Conservation (phyloP, 2,888 invertebrate genomes). For the Cremastinae sp. region DNA sequence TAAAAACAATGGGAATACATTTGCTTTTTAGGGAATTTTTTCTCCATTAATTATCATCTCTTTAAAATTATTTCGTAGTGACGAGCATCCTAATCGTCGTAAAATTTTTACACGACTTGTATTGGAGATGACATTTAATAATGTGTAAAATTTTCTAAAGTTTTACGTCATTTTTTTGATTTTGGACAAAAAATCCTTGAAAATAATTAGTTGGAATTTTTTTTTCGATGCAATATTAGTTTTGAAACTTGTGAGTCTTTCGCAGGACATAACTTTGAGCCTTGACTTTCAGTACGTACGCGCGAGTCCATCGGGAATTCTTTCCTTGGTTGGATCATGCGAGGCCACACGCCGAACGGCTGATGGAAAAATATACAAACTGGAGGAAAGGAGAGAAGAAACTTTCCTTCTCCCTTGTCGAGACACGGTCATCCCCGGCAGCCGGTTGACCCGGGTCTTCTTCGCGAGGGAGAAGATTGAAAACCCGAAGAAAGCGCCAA, state of each 20-base stretch:
- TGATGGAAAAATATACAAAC: conserved; percentile 49
- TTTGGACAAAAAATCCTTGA: too few species aligned
- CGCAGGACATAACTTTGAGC: too few species aligned
- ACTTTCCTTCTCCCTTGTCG: conserved; percentile 27
- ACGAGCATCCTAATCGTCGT: not conserved
- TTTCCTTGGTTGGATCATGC: not conserved
- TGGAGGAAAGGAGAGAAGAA: conserved; percentile 10
- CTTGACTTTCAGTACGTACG: not conserved
- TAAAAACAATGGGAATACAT: too few species aligned
- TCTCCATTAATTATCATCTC: not conserved
- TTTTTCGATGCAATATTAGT: too few species aligned
- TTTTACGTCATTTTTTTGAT: too few species aligned
- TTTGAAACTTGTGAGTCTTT: too few species aligned
- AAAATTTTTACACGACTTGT: not conserved
- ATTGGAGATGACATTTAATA: not conserved
- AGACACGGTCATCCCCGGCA: conserved; percentile 19
- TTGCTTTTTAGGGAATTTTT: not conserved
- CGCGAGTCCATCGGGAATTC: conserved; percentile 7
- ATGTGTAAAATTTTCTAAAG: too few species aligned
- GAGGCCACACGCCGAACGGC: not conserved
- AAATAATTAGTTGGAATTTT: too few species aligned
- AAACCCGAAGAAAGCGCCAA: conserved; percentile 18
- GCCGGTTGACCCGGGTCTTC: conserved; percentile 49
- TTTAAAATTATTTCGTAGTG: not conserved
- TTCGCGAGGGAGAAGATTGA: conserved; percentile 23